Evolutionary conservation across 2,113 vertebrate species (phyloP).

Genomic region (Myotis brandtii): DNA sequence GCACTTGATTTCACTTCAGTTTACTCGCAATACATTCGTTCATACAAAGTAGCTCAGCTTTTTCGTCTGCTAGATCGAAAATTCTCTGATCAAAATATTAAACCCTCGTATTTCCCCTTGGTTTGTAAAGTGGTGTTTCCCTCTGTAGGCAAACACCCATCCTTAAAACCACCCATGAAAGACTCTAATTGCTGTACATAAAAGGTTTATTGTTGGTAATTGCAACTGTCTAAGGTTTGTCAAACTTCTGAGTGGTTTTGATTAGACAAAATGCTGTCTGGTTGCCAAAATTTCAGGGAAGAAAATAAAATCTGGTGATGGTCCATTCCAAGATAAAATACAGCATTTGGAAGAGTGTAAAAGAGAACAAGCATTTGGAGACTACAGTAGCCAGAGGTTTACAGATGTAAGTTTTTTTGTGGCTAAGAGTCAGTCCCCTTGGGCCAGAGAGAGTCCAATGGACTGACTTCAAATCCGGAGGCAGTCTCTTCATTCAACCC

Average conservation of each 20-base stretch:
- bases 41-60: background rate
- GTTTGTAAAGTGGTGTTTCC: background rate
- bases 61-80: conserved; percentile 63
- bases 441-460: background rate
- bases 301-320: background rate
- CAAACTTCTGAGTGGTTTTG: conserved; percentile 2
- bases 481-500: background rate
- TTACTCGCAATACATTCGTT: conserved; percentile 34
- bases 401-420: background rate
- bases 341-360: background rate
- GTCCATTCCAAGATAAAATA: background rate
- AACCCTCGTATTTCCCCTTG: background rate
- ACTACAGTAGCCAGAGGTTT: background rate
- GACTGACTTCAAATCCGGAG: background rate
- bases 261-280: background rate
- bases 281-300: background rate
- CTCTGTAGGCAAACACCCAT: background rate
- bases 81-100: conserved; percentile 21
- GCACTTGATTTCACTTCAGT: conserved; percentile 62
- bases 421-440: background rate
- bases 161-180: background rate
- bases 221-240: background rate
- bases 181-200: background rate
- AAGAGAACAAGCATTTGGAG: background rate
- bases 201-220: background rate